Conservation (phyloP, 2,113 vertebrate species). For the Leptobrachium leishanense region DNA sequence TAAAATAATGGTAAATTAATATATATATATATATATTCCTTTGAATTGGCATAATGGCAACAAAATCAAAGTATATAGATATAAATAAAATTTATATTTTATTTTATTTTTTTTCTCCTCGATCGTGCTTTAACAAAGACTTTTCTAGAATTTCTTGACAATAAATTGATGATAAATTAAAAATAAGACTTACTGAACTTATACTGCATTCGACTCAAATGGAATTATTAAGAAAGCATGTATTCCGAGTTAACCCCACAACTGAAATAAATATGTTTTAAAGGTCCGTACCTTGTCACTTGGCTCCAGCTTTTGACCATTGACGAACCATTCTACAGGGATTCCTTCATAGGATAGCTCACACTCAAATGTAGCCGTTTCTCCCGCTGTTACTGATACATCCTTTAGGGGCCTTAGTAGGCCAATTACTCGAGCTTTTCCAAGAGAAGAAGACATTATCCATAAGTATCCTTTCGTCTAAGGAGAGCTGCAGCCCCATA, state of each 20-base stretch:
- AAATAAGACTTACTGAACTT: background rate
- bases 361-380: conserved; percentile 93
- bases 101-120: no score
- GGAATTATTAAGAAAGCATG: no score
- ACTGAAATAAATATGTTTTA: background rate
- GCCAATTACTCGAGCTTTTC: conserved; percentile 88
- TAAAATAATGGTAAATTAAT: background rate
- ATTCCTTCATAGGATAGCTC: conserved; percentile 95
- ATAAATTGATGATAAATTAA: background rate
- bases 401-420: conserved; percentile 85
- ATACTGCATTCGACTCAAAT: no score
- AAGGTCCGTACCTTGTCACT: conserved; percentile 83
- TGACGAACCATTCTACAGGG: conserved; percentile 91
- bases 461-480: conserved; percentile 64
- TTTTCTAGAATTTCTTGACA: no score
- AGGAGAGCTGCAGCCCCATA: conserved; percentile 61
- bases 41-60: no score
- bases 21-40: no score
- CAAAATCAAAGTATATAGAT: no score
- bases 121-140: no score
- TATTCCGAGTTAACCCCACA: no score
- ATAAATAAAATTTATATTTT: no score
- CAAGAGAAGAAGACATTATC: conserved; percentile 79
- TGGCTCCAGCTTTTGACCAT: conserved; percentile 86
- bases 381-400: conserved; percentile 90